Base-by-base conservation (phyloP, 2,113 vertebrate genomes). In the Aythya baeri region DNA sequence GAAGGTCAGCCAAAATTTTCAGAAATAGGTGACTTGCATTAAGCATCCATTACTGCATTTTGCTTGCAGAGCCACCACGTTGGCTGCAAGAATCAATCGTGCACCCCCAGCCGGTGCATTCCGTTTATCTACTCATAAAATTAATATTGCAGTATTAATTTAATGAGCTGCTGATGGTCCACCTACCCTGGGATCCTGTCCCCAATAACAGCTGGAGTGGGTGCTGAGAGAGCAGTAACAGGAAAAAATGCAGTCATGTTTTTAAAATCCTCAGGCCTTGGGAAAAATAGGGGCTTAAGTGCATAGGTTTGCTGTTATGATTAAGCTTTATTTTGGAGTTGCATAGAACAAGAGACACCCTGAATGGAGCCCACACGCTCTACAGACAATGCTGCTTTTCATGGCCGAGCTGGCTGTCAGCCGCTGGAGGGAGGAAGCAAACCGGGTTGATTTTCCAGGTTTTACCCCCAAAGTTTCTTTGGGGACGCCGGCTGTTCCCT, bases 1-100 rank as follows among this genome's bases (percentile, higher is more conserved):
- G 44, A 91, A 88, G 86, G 32, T 44, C 73, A 81, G 86, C 61
- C 76, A 79, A 58, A 85, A 82, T 70, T 81, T 75, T 93, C 73
- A 68, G 70, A 46, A 88, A 54, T 12, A 31, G 22, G 27, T 70
- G 83, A 41, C 66, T 1, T 1, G 49, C 58, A 7, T 62, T 22
- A 32, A 83, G 80, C 54, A 54, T 82, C 83, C 70, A 43, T 75
- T 71, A 78, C 46, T 88, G 5, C 83, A 34, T 90, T 58, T 29
- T 36, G 50, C 50, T 83, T 82, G 68, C 61, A 36, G 82, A 75
- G 73, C 54, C 43, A 83, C 46, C 55, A 83, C 70, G 88, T 36
- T 3, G 4, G 57, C 76, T 83, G 65, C 85, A 88, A 29, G 65
- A 89, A 74, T 88, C 63, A 49, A 2, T 26, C 67, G 78, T 4